phyloP scores from a whole-genome alignment of 1,140 invertebrate genomes.

The Ganaspis sp. region DNA sequence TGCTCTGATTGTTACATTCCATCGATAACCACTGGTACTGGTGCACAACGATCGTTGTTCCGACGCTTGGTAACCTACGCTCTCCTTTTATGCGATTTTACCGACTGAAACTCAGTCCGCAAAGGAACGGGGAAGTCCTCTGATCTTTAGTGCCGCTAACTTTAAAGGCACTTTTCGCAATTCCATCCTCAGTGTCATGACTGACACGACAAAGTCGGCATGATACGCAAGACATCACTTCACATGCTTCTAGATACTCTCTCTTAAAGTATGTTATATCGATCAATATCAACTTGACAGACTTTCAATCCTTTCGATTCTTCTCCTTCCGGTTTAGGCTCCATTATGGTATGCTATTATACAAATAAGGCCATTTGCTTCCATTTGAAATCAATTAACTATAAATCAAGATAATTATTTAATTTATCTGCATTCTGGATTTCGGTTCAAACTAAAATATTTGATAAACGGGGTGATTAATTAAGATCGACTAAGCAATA shows the following conservation, averaged over 20 bases:
- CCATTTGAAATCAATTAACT: too few relatives aligned
- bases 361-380: too few relatives aligned
- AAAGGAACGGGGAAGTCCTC: background rate
- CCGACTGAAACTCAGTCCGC: background rate
- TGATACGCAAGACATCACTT: conserved; percentile 3
- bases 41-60: conserved; percentile 24
- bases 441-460: too few relatives aligned
- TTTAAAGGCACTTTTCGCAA: conserved; percentile 1
- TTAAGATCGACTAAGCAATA: too few relatives aligned
- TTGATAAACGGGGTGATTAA: too few relatives aligned
- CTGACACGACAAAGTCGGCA: conserved; percentile 3
- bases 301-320: background rate
- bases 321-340: background rate
- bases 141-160: conserved; percentile 10
- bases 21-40: conserved; percentile 41
- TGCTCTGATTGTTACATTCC: conserved; percentile 51
- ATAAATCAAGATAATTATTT: too few relatives aligned
- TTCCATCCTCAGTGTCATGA: conserved; percentile 15
- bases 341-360: too few relatives aligned
- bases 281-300: conserved; percentile 9
- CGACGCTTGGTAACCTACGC: conserved; percentile 15
- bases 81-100: conserved; percentile 9
- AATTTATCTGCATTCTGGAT: too few relatives aligned
- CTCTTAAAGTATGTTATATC: background rate
- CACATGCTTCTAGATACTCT: conserved; percentile 7